phyloP scores from a whole-genome alignment of 2,888 invertebrate genomes.

The Liposcelis brunnea region DNA sequence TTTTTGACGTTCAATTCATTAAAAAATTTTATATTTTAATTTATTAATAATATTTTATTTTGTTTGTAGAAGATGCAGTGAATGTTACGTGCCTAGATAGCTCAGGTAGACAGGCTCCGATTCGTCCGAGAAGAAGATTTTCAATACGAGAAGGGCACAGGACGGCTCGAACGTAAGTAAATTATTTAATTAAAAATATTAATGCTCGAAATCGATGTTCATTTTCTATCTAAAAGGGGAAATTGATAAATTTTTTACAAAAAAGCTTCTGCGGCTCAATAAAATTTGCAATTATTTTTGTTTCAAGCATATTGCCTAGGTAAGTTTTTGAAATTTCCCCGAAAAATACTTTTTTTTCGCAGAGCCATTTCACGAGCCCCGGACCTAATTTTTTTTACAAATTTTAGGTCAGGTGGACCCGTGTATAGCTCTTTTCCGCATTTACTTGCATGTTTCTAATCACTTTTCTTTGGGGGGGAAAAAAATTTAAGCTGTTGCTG shows the following conservation, averaged over 20 bases:
- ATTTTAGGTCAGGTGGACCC: too few relatives aligned
- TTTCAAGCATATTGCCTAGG: slow-evolving; percentile 8
- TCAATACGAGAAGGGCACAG: slow-evolving; percentile 55
- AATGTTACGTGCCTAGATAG: slow-evolving; percentile 43
- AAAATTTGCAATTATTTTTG: slow-evolving; percentile 2
- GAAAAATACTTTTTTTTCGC: neutral
- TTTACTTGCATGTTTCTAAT: too few relatives aligned
- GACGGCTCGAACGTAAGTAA: slow-evolving; percentile 42
- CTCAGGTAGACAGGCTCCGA: slow-evolving; percentile 37
- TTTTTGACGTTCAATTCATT: slow-evolving; percentile 8
- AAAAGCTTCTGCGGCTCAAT: neutral
- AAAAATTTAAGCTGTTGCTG: neutral
- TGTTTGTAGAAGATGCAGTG: slow-evolving; percentile 40
- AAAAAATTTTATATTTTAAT: slow-evolving; percentile 9
- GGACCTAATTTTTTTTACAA: too few relatives aligned
- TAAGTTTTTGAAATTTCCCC: slow-evolving; percentile 1
- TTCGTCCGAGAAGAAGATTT: slow-evolving; percentile 47
- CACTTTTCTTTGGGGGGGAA: too few relatives aligned
- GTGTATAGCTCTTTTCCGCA: too few relatives aligned
- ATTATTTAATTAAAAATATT: neutral
- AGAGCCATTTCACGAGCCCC: neutral
- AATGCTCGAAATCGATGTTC: too few relatives aligned
- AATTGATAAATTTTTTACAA: neutral
- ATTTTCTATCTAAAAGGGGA: neutral
- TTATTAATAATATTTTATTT: slow-evolving; percentile 11